Evolutionary conservation across 1,140 invertebrate species (phyloP).

Genomic region (Pomacea maculata): DNA sequence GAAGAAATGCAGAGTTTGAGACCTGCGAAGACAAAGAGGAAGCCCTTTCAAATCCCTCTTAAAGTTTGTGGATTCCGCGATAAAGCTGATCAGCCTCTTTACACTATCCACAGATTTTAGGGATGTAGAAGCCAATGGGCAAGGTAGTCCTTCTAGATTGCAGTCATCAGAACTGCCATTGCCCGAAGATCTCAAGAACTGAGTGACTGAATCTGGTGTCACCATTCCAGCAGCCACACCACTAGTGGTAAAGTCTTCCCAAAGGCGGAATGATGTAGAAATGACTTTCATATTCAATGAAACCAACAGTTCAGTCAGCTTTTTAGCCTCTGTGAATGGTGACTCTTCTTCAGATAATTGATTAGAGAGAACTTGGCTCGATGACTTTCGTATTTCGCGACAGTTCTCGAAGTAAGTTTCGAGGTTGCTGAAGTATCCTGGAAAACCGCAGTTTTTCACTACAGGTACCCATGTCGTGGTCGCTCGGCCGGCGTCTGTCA

Average conservation of each 20-base stretch:
- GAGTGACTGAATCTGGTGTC: slow-evolving; percentile 3
- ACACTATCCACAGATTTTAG: slow-evolving; percentile 5
- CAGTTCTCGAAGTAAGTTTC: neutral
- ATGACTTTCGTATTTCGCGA: neutral
- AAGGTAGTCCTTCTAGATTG: neutral
- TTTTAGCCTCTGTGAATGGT: neutral
- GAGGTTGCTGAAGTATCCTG: slow-evolving; percentile 17
- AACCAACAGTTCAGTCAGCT: neutral
- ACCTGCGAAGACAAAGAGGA: slow-evolving; percentile 12
- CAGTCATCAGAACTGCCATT: neutral
- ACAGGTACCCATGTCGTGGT: slow-evolving; percentile 4
- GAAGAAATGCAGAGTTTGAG: slow-evolving; percentile 7
- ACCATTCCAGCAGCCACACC: slow-evolving; percentile 2
- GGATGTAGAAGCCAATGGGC: neutral
- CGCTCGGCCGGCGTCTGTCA: neutral
- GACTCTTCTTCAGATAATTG: neutral
- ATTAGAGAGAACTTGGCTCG: neutral
- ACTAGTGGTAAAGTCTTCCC: slow-evolving; percentile 2
- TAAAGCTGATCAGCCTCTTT: neutral
- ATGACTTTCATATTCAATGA: slow-evolving; percentile 17
- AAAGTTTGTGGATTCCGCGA: neutral
- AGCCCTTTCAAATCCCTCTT: neutral
- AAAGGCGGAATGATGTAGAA: neutral
- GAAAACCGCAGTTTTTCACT: neutral
- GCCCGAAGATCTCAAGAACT: slow-evolving; percentile 9